Evolutionary conservation across 2,113 vertebrate genomes (phyloP).

Genomic region (Nettapus auritus): DNA sequence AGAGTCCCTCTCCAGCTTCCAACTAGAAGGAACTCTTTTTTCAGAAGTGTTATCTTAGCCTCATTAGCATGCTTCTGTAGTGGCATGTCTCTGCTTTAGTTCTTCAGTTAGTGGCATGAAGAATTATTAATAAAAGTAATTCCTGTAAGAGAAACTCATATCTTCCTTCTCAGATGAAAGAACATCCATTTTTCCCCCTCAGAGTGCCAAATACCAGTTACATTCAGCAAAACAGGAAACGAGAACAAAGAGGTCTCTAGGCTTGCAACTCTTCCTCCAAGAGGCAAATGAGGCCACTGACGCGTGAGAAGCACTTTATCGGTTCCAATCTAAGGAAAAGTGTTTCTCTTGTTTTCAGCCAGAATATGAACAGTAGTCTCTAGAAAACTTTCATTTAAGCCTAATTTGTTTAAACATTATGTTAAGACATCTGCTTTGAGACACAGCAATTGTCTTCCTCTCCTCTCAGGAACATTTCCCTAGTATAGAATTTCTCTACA

Average conservation of each 20-base stretch:
- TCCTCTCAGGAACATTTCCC: background rate
- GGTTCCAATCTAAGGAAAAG: conserved; percentile 10
- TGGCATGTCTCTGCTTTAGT: background rate
- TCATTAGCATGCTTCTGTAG: background rate
- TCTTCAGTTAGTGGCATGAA: background rate
- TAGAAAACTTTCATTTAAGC: background rate
- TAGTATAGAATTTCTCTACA: background rate
- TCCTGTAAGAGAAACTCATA: conserved; percentile 4
- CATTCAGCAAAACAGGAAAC: conserved; percentile 19
- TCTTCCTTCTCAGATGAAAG: conserved; percentile 9
- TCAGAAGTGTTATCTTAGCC: background rate
- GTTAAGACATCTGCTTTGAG: background rate
- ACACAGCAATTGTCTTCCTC: background rate
- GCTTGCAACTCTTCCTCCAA: conserved; percentile 43
- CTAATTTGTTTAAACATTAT: background rate
- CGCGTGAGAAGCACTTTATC: conserved; percentile 29
- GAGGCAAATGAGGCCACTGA: conserved; percentile 30
- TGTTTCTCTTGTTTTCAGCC: conserved; percentile 27
- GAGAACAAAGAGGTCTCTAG: conserved; percentile 47
- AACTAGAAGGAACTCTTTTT: background rate
- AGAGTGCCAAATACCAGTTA: background rate
- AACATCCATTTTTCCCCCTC: background rate
- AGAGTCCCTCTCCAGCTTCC: background rate
- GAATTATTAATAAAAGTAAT: background rate
- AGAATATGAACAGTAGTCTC: background rate